These are phyloP conservation scores for Drosophila trichaetosa DNA, from an alignment of 2,888 invertebrate species.

Conservation along the genomic window DNA sequence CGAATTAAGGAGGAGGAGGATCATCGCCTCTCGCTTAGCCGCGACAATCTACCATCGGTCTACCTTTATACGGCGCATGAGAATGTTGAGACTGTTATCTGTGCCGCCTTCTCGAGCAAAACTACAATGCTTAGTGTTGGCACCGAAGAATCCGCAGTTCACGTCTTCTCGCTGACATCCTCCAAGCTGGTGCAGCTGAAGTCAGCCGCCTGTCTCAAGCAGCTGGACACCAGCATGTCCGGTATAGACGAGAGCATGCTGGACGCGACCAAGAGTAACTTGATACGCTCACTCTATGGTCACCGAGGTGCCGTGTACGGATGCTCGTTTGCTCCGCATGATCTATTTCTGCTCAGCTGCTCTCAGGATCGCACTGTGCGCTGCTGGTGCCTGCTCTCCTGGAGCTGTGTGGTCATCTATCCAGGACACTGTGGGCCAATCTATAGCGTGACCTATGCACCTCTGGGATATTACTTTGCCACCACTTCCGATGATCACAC, in stretches of 20 bases:
- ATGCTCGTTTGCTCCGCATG: slow-evolving; percentile 50
- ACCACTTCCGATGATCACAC: slow-evolving; percentile 58
- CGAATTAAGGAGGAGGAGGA: slow-evolving; percentile 48
- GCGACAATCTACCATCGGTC: slow-evolving; percentile 44
- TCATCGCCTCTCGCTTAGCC: slow-evolving; percentile 39
- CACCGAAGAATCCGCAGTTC: slow-evolving; percentile 36
- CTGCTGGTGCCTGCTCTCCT: slow-evolving; percentile 62
- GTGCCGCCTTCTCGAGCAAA: slow-evolving; percentile 52
- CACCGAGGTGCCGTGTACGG: slow-evolving; percentile 54
- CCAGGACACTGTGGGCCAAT: slow-evolving; percentile 54
- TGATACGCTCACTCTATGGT: slow-evolving; percentile 45
- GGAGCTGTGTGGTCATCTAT: slow-evolving; percentile 66
- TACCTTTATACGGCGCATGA: slow-evolving; percentile 47
- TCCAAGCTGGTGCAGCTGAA: slow-evolving; percentile 55
- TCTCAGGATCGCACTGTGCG: slow-evolving; percentile 60
- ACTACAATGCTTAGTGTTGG: slow-evolving; percentile 53
- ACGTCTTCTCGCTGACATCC: slow-evolving; percentile 51
- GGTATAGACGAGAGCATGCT: slow-evolving; percentile 53
- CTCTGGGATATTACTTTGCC: slow-evolving; percentile 60
- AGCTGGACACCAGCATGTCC: slow-evolving; percentile 35
- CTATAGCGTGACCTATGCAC: slow-evolving; percentile 51
- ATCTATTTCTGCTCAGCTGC: slow-evolving; percentile 52
- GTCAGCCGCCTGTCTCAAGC: slow-evolving; percentile 29
- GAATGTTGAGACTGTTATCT: slow-evolving; percentile 39
- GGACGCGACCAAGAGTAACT: slow-evolving; percentile 28